Evolutionary conservation across 2,888 invertebrate species (phyloP), one percentile per base, ranked within the genome.

Genomic region (Lasioglossum lativentre): DNA sequence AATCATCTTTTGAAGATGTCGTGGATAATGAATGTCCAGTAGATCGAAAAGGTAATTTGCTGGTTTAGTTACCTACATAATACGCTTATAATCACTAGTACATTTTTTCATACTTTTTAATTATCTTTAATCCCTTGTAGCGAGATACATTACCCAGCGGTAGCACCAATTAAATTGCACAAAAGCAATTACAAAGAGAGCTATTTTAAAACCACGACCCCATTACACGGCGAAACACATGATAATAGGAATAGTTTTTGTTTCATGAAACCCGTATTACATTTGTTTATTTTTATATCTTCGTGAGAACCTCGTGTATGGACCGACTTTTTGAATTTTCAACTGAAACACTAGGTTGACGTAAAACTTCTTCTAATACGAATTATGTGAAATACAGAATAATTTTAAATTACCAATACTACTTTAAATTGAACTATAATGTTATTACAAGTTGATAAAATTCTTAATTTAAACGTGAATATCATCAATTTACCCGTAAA

Each of bases 151-250:
- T 82, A 63, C 40, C 52, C n/a, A 0, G 47, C 52, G 47, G 70
- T n/a, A 38, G 40, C 3, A 71, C 72, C 38, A 82, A 82, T 82
- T 82, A 77, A 76, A 63, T 73, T 73, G 73, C 73, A 66, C 77
- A 56, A 77, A 82, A 77, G 82, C 77, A 82, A 82, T 78, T 82
- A 82, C 71, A 66, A 82, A 72, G 66, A 68, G 73, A 71, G 70
- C 82, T 77, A 68, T 72, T 77, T 73, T 73, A 77, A 82, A 73
- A 30, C 42, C 27, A n/a, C 30, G 71, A 66, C 42, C 30, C 66
- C 52, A 78, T 78, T 77, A 59, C 66, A 73, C 66, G 38, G 34
- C 73, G 47, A 59, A 73, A 76, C 71, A 72, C 72, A 72, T 66
- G 73, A 73, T 77, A 77, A 82, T 38, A 38, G 66, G 73, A 79